Conservation (phyloP, 2,888 invertebrate species). For the Stenodera caucasica region DNA sequence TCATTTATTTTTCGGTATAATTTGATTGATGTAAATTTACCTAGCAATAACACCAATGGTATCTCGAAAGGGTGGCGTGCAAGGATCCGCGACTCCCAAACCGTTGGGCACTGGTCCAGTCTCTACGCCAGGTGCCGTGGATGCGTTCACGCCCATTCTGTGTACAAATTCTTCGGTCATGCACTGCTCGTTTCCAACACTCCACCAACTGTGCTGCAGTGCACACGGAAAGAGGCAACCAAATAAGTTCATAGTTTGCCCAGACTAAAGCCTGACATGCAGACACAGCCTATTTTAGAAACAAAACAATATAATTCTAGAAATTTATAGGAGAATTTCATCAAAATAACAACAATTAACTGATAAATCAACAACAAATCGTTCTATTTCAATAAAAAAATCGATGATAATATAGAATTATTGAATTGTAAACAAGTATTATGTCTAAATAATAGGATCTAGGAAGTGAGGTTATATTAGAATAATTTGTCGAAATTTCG, state of each 20-base stretch:
- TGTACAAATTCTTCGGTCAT: slow-evolving; percentile 54
- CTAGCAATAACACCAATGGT: slow-evolving; percentile 51
- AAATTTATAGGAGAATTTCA: neutral
- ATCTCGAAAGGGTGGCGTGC: slow-evolving; percentile 47
- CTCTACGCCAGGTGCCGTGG: slow-evolving; percentile 49
- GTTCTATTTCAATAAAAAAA: neutral
- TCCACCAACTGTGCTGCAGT: slow-evolving; percentile 60
- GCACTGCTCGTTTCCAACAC: slow-evolving; percentile 51
- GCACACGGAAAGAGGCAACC: slow-evolving; percentile 63
- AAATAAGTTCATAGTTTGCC: slow-evolving; percentile 63
- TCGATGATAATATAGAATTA: neutral
- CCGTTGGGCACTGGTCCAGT: slow-evolving; percentile 35
- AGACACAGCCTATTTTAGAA: slow-evolving; percentile 49
- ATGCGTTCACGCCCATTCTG: slow-evolving; percentile 56
- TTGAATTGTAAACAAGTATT: slow-evolving; percentile 14
- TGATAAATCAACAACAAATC: neutral
- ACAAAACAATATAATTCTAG: neutral
- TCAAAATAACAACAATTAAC: neutral
- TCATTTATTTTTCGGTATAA: neutral
- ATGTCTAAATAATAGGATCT: slow-evolving; percentile 8
- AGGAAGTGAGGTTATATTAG: slow-evolving; percentile 29
- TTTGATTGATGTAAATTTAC: slow-evolving; percentile 24
- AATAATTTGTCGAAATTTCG: slow-evolving; percentile 19
- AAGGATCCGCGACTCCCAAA: slow-evolving; percentile 43
- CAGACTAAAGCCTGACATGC: slow-evolving; percentile 60